Evolutionary conservation across 2,113 vertebrate genomes (phyloP).

Genomic region (Alligator sinensis): DNA sequence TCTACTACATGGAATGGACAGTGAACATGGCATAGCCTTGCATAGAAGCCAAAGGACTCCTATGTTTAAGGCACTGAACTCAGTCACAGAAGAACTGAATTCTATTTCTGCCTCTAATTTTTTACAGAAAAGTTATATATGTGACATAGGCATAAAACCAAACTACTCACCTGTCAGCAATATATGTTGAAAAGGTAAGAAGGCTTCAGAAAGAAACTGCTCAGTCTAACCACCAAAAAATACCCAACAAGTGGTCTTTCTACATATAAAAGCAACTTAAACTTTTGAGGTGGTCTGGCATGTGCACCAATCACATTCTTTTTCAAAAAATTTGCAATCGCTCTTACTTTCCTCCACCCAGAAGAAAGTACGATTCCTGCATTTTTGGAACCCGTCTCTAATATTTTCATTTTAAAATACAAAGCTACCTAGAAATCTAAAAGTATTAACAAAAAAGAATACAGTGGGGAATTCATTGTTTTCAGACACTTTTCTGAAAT

Average conservation of each 20-base stretch:
- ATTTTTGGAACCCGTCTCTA: background rate
- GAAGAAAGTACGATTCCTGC: background rate
- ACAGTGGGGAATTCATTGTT: slow-evolving; percentile 25
- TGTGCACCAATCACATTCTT: background rate
- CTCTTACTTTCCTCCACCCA: slow-evolving; percentile 42
- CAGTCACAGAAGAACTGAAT: background rate
- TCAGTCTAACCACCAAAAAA: slow-evolving; percentile 10
- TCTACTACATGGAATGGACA: too few species aligned
- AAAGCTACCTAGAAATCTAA: background rate
- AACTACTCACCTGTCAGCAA: background rate
- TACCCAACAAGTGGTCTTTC: slow-evolving; percentile 34
- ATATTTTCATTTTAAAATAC: background rate
- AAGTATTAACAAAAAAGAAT: background rate
- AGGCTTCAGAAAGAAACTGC: background rate
- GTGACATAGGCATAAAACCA: background rate
- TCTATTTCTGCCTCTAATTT: background rate
- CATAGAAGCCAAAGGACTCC: background rate
- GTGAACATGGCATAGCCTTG: background rate
- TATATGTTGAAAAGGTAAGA: slow-evolving; percentile 7
- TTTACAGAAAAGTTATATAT: background rate
- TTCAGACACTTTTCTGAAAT: slow-evolving; percentile 15
- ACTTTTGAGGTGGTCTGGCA: slow-evolving; percentile 44
- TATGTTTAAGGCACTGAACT: background rate
- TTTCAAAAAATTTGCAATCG: slow-evolving; percentile 7
- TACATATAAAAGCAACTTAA: slow-evolving; percentile 1